Percentiles rank a stretch among this genome's conserved stretches.
Conservation (phyloP, 2,888 invertebrate species). For the Amphipyra berbera region DNA sequence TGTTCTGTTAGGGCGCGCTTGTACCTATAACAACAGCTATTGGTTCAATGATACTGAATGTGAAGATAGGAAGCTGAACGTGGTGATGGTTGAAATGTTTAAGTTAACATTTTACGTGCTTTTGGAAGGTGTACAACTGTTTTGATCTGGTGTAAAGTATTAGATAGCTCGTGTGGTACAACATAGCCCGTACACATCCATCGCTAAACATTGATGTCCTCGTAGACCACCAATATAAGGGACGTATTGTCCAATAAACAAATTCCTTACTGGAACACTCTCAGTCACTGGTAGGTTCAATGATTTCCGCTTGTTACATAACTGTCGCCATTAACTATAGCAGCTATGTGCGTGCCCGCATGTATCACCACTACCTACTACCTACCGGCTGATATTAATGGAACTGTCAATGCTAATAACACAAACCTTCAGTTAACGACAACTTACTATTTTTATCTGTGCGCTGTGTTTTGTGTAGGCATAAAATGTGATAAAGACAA, state of each 20-base stretch:
- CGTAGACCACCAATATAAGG: no score
- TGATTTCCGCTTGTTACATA: constrained; percentile 20
- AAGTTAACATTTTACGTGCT: no score
- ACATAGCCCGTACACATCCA: no score
- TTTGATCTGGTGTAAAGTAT: no score
- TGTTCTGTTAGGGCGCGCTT: not conserved
- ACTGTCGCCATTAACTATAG: constrained; percentile 3
- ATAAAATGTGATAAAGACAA: not conserved
- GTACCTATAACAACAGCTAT: not conserved
- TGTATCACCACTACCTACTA: not conserved
- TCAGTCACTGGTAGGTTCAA: not conserved
- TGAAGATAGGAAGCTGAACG: not conserved
- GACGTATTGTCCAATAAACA: no score
- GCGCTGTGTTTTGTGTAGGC: not conserved
- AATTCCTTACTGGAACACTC: no score
- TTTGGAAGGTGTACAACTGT: no score
- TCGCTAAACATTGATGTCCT: no score
- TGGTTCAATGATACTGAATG: not conserved
- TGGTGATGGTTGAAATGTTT: no score
- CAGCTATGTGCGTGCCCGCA: constrained; percentile 17
- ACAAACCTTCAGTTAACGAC: constrained; percentile 6
- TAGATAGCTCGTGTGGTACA: no score
- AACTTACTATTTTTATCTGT: not conserved
- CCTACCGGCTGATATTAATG: not conserved
- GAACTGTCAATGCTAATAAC: not conserved